Percentiles rank a stretch among this genome's conserved stretches.
phyloP scores from a whole-genome alignment of 2,888 invertebrate genomes.

The Panopea generosa region DNA sequence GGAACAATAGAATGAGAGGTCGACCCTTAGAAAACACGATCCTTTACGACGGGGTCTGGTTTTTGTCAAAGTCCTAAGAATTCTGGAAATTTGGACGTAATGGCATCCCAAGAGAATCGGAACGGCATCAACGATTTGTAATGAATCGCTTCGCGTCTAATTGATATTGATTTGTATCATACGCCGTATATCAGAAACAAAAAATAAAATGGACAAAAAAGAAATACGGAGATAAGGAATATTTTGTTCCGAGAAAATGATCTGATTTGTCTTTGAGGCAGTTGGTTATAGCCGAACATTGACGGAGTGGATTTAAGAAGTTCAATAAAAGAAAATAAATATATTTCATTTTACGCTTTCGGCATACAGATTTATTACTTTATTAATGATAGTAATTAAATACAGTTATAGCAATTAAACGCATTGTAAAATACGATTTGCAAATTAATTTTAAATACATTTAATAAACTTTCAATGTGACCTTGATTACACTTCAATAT shows the following conservation, averaged over 20 bases:
- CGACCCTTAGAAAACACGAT: constrained; percentile 74
- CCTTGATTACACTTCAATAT: no score
- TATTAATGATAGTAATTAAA: no score
- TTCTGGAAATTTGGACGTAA: constrained; percentile 50
- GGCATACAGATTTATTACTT: no score
- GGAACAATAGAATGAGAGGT: constrained; percentile 75
- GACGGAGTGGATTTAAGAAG: no score
- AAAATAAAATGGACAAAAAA: constrained; percentile 16
- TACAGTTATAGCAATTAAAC: no score
- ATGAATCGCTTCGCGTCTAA: constrained; percentile 63
- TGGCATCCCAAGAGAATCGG: constrained; percentile 54
- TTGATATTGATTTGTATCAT: constrained; percentile 45
- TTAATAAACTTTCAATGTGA: no score
- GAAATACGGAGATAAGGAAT: constrained; percentile 25
- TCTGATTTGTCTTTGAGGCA: neutral
- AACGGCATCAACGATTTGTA: constrained; percentile 63
- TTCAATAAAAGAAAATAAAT: no score
- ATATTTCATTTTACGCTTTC: no score
- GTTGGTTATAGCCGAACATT: no score
- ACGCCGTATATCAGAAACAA: constrained; percentile 29
- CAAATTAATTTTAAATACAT: no score
- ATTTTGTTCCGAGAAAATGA: neutral
- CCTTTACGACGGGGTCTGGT: constrained; percentile 69
- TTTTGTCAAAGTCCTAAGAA: constrained; percentile 63
- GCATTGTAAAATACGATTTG: no score